A percentile compares a stretch with the other conserved stretches of the same genome.
These are phyloP conservation scores for Picathartes gymnocephalus DNA, from an alignment of 2,113 vertebrate genomes.

Conservation along the genomic window DNA sequence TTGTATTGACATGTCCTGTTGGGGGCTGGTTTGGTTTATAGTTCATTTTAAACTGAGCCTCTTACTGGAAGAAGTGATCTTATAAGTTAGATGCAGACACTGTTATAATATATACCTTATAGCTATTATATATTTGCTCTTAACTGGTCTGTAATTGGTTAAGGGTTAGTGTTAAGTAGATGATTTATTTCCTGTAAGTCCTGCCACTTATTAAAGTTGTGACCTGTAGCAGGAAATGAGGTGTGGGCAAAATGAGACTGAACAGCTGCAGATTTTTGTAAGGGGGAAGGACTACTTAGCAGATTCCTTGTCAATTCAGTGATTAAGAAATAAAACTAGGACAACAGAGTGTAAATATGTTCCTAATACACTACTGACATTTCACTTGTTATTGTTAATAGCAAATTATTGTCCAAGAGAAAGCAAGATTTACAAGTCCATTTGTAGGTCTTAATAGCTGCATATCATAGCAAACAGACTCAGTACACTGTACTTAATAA, in stretches of 20 bases:
- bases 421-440: constrained; percentile 24
- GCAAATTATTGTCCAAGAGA: background rate
- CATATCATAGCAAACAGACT: background rate
- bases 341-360: constrained; percentile 6
- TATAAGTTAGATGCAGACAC: constrained; percentile 29
- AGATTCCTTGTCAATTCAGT: constrained; percentile 20
- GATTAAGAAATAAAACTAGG: constrained; percentile 38
- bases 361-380: constrained; percentile 5
- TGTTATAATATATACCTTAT: background rate
- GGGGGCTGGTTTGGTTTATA: constrained; percentile 26
- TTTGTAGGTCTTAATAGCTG: background rate
- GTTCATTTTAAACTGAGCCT: constrained; percentile 9
- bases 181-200: constrained; percentile 67
- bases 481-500: background rate
- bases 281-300: background rate
- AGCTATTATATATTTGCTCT: constrained; percentile 41
- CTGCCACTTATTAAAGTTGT: constrained; percentile 62
- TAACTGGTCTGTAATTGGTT: constrained; percentile 60
- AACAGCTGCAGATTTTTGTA: constrained; percentile 47
- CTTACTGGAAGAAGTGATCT: constrained; percentile 45
- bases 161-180: constrained; percentile 56
- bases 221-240: constrained; percentile 66
- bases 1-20: constrained; percentile 32
- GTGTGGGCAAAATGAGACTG: constrained; percentile 47
- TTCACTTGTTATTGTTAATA: background rate